Evolutionary conservation across 2,888 invertebrate species (phyloP), one percentile per base, ranked within the genome.

Genomic region (Hypolimnas misippus): DNA sequence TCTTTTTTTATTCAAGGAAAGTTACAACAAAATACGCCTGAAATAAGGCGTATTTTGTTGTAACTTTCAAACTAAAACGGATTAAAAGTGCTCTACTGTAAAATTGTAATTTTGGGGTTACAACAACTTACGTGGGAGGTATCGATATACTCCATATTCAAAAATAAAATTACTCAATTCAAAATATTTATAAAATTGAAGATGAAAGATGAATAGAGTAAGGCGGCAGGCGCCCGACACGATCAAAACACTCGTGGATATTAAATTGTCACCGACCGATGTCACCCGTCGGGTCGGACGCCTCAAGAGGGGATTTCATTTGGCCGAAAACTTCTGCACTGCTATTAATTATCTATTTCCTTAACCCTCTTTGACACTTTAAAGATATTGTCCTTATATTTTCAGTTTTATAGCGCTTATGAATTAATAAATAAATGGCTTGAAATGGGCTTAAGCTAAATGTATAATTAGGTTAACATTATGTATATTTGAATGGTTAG

Each of bases 321-420:
- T 87, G 84, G 83, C 77, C 79, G 78, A 84, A 79, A 90, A 91
- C 79, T 90, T 91, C 86, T 79, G 78, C 82, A 84, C 82, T 83
- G 88, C 89, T 89, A 89, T 91, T 92, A 90, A 91, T 90, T 90
- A 90, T 87, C 87, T 84, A 87, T 88, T 85, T 84, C 73, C 76
- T 75, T 62, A 75, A 68, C 56, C 84, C 83, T 84, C 80, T 81
- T 83, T 84, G 87, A 83, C 86, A 85, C 87, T 85, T 86, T 82
- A 75, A 77, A 81, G 79, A 69, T 66, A 54, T 62, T 62, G 59
- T 54, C 49, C n/a, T 51, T 57, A 42, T 61, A 40, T 29, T 49
- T 49, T 49, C n/a, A 29, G 14, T 49, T 49, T 49, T 14, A 19
- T 21, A 19, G 17, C 21, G 12, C 0, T n/a, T 19, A 46, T 19